These are phyloP conservation scores for Drosophila pachea DNA, from an alignment of 1,140 invertebrate species.

Conservation along the genomic window DNA sequence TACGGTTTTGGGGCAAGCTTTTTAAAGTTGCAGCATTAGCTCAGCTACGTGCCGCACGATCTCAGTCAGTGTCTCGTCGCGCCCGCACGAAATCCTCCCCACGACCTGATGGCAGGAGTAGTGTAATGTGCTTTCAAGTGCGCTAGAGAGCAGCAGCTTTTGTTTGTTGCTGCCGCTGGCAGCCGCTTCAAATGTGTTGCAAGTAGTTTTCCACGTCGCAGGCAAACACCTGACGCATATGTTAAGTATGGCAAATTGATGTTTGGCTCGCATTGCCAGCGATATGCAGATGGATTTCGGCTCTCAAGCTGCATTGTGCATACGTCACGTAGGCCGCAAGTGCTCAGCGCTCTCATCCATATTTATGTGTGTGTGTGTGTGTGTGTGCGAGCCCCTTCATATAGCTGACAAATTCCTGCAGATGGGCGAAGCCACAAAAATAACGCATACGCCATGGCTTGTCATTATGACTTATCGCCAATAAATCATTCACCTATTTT, in stretches of 20 bases:
- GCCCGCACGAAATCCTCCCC: background rate
- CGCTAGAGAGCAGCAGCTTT: constrained; percentile 56
- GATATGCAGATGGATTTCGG: constrained; percentile 10
- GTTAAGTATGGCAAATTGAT: constrained; percentile 69
- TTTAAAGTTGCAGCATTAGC: constrained; percentile 76
- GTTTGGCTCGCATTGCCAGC: constrained; percentile 21
- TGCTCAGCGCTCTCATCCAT: background rate
- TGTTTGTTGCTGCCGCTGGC: constrained; percentile 31
- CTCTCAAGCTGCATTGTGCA: constrained; percentile 20
- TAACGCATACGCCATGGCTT: background rate
- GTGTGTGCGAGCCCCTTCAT: too few relatives aligned
- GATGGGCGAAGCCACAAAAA: background rate
- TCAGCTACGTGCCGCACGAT: constrained; percentile 58
- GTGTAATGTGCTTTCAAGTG: constrained; percentile 71
- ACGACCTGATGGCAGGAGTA: constrained; percentile 6
- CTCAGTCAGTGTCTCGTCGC: constrained; percentile 5
- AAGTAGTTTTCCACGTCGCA: constrained; percentile 44
- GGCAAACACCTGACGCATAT: constrained; percentile 61
- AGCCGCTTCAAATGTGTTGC: constrained; percentile 60
- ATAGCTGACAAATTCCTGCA: too few relatives aligned
- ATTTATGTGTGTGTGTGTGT: background rate
- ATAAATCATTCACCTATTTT: constrained; percentile 22
- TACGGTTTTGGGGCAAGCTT: constrained; percentile 28
- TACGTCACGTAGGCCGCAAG: constrained; percentile 16
- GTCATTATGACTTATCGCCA: background rate